These are phyloP conservation scores for Tetraneura akinire DNA, from an alignment of 1,140 invertebrate genomes.

Conservation along the genomic window DNA sequence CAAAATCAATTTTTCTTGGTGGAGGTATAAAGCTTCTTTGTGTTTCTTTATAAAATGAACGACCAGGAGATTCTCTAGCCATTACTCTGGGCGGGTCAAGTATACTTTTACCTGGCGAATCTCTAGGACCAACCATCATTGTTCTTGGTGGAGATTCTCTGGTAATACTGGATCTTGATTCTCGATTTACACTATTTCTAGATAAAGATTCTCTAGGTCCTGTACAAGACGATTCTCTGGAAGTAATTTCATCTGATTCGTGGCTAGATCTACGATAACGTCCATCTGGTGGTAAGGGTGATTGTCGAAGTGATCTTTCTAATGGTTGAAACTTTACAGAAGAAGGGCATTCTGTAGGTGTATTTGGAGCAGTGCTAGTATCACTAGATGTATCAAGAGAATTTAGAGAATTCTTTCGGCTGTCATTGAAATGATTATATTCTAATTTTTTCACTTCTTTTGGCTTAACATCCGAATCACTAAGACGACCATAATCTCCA, in stretches of 20 bases:
- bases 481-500: slow-evolving; percentile 56
- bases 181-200: slow-evolving; percentile 46
- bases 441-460: slow-evolving; percentile 52
- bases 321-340: slow-evolving; percentile 40
- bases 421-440: slow-evolving; percentile 52
- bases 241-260: slow-evolving; percentile 24
- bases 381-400: slow-evolving; percentile 42
- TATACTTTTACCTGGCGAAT: slow-evolving; percentile 39
- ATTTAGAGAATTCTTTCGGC: slow-evolving; percentile 52
- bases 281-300: slow-evolving; percentile 29
- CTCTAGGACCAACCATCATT: slow-evolving; percentile 39
- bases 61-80: slow-evolving; percentile 48
- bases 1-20: slow-evolving; percentile 56
- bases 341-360: slow-evolving; percentile 35
- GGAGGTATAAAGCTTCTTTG: slow-evolving; percentile 55
- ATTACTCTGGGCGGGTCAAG: slow-evolving; percentile 41
- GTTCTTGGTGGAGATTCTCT: slow-evolving; percentile 51
- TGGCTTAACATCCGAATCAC: slow-evolving; percentile 53
- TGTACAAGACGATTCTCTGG: slow-evolving; percentile 34
- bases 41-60: slow-evolving; percentile 51
- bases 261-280: slow-evolving; percentile 37
- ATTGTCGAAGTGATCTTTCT: slow-evolving; percentile 28
- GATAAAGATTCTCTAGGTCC: slow-evolving; percentile 46
- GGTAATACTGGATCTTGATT: slow-evolving; percentile 52
- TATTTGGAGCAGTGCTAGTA: slow-evolving; percentile 41